Evolutionary conservation across 1,140 invertebrate genomes (phyloP), one percentile per base, ranked within the genome.

Genomic region (Drosophila baimaii): DNA sequence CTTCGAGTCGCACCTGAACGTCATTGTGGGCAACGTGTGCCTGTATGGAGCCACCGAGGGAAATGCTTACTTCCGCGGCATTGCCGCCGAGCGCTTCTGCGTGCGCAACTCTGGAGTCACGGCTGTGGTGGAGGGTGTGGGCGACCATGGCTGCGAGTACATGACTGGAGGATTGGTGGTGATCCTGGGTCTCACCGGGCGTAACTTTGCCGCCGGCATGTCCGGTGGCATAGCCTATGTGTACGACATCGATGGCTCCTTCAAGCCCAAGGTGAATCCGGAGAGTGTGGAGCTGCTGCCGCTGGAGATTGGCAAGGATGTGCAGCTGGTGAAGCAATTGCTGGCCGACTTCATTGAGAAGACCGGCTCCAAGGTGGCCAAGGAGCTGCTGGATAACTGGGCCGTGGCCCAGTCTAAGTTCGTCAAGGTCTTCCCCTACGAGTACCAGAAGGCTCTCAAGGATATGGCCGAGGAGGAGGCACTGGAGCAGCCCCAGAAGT

Each of bases 151-250:
- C 29, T 99, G 99, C 94, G 99, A 99, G 93, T 99, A 99, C 92
- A 99, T 99, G 99, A 99, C 99, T 41, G 98, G 98, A 27, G 98
- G 98, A 68, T 93, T 94, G 68, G 96, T 96, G 64, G 93, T 99
- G 8, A 97, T 99, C 91, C 94, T 99, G 12, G 98, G 98, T 7
- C 93, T 96, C n/a, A 98, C 98, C 13, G 98, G 98, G 58, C 93
- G 98, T 61, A 99, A 99, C 94, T 99, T 99, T 93, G 98, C 98
- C 39, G 99, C 99, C 62, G 99, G 98, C 80, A 99, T 99, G 98
- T 98, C 90, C 81, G 98, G 98, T 69, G 99, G 99, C 74, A 96
- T 99, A 72, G 99, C 99, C 1, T 99, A 98, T 91, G 96, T 99
- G 10, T 96, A 97, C 90, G 98, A 99, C 90, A 94, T 96, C 77